A percentile compares a stretch with the other conserved stretches of the same genome.
Evolutionary conservation across 2,113 vertebrate species (phyloP).

Genomic region (Dolichallabes microphthalmus): DNA sequence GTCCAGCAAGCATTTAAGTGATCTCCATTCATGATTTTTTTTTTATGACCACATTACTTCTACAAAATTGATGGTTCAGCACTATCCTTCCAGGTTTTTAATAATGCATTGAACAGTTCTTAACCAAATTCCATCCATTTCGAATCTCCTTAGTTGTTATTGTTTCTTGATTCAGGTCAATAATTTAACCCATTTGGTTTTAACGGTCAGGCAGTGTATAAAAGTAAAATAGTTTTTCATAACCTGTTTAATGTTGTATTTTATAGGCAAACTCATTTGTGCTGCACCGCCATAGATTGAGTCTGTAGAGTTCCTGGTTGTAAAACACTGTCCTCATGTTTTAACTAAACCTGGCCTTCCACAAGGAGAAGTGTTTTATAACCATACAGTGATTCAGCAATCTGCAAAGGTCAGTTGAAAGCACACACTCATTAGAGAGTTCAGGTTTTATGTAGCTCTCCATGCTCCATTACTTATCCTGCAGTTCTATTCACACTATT

Average conservation of each 20-base stretch:
- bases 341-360: conserved; percentile 10
- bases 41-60: no score
- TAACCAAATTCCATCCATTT: no score
- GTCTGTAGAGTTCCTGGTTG: not conserved
- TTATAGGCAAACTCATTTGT: not conserved
- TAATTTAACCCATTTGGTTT: no score
- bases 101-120: no score
- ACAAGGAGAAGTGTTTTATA: conserved; percentile 18
- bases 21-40: no score
- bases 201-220: not conserved
- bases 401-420: conserved; percentile 37
- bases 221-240: not conserved
- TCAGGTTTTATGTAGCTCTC: conserved; percentile 7
- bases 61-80: no score
- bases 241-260: not conserved
- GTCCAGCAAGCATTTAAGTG: no score
- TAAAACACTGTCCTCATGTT: not conserved
- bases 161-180: no score
- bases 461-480: conserved; percentile 25
- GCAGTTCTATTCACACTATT: not conserved
- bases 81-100: no score
- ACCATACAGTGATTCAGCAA: conserved; percentile 23
- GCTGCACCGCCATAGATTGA: not conserved
- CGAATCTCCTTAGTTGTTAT: no score
- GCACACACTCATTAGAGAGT: conserved; percentile 37